Conservation (phyloP, 2,888 invertebrate genomes). For the Thumatha senex region DNA sequence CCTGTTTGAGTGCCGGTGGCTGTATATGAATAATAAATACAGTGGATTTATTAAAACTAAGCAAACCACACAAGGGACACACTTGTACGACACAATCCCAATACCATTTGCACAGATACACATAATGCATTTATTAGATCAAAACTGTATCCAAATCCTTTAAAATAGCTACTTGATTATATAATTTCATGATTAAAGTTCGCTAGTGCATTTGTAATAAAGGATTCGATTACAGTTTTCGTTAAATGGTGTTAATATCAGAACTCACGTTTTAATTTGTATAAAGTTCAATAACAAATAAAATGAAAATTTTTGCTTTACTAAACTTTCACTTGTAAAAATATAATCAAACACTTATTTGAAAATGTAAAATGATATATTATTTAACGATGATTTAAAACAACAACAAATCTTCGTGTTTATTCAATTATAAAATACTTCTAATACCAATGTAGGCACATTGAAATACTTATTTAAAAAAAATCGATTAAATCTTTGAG, state of each 20-base stretch:
- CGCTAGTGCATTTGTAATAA: neutral
- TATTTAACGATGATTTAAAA: too few relatives aligned
- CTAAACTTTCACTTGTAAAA: too few relatives aligned
- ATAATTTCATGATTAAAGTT: neutral
- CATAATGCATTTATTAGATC: conserved; percentile 15
- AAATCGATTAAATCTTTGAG: neutral
- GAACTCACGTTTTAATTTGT: neutral
- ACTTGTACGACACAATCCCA: conserved; percentile 16
- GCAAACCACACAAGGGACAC: neutral
- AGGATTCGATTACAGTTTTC: conserved; percentile 11
- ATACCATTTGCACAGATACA: conserved; percentile 26
- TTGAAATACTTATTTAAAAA: too few relatives aligned
- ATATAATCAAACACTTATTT: too few relatives aligned
- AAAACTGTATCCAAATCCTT: conserved; percentile 14
- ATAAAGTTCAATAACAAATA: neutral
- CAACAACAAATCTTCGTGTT: too few relatives aligned
- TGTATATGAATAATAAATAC: too few relatives aligned
- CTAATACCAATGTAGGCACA: too few relatives aligned
- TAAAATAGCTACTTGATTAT: neutral
- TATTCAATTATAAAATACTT: too few relatives aligned
- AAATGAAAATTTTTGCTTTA: too few relatives aligned
- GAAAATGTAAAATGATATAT: too few relatives aligned
- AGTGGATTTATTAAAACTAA: too few relatives aligned
- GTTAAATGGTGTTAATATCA: neutral
- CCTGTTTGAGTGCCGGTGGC: too few relatives aligned